phyloP scores from a whole-genome alignment of 2,113 vertebrate species.

The Sinocyclocheilus maitianheensis region DNA sequence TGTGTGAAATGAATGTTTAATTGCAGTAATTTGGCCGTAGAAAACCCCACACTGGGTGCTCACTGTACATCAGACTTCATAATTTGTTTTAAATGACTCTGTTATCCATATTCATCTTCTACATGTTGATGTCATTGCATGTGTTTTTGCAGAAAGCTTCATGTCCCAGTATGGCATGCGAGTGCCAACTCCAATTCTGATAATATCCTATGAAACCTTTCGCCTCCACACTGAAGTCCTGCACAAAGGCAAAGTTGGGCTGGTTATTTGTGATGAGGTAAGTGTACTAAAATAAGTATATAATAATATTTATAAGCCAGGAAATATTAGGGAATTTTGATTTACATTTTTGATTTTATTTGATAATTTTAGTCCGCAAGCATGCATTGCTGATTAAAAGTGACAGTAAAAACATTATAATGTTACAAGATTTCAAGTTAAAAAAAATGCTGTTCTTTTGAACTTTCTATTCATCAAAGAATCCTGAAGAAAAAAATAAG shows the following conservation, averaged over 20 bases:
- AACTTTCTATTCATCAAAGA: too few relatives aligned
- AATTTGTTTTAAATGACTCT: neutral
- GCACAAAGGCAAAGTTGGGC: slow-evolving; percentile 87
- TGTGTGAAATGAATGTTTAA: neutral
- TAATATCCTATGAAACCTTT: slow-evolving; percentile 97
- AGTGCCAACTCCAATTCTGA: slow-evolving; percentile 88
- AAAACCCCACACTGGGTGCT: neutral
- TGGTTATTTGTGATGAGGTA: slow-evolving; percentile 97
- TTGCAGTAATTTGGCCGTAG: neutral
- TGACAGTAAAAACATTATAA: neutral
- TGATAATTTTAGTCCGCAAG: neutral
- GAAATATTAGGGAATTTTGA: neutral
- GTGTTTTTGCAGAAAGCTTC: slow-evolving; percentile 78
- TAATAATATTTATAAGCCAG: neutral
- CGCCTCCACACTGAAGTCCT: slow-evolving; percentile 87
- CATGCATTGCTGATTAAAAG: neutral
- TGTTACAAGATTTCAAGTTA: neutral
- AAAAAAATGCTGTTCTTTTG: neutral
- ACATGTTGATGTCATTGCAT: slow-evolving; percentile 27
- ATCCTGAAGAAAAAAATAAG: neutral
- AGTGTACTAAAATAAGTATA: neutral
- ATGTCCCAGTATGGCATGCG: slow-evolving; percentile 87
- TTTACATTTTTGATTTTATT: too few relatives aligned
- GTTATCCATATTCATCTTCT: neutral
- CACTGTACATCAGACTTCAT: neutral